Base-by-base conservation (phyloP, 1,140 invertebrate species). In the Drosophila nasuta region DNA sequence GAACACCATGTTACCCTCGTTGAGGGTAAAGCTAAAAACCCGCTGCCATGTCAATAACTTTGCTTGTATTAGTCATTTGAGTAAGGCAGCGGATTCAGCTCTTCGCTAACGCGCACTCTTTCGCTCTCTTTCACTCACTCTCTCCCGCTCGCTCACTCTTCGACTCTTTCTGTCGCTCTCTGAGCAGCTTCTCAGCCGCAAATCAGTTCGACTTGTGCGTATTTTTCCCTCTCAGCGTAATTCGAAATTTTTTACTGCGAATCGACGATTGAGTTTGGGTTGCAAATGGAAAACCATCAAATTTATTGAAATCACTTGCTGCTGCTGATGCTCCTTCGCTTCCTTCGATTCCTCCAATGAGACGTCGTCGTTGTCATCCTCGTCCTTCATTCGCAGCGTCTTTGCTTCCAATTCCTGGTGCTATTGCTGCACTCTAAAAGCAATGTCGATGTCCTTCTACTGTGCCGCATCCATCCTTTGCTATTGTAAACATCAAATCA, bases 301-400 rank as follows among this genome's bases (percentile, higher is more conserved):
- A 91, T 91, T 91, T 91, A 91, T 91, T 91, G 88, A 91, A 91
- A 91, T 91, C 88, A 91, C 88, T 91, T 91, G 76, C 82, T 76
- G 75, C 60, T 46, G 28, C 52, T 49, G 43, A 25, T 25, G 20
- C 20, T 25, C 13, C 20, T 41, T 62, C 64, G 59, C 51, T 49
- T 30, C 15, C 33, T 35, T 13, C 54, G 33, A 15, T 20, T 13
- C 46, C 17, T 30, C n/a, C 35, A 43, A 43, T 43, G 41, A 43
- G 11, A 33, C 45, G n/a, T n/a, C 6, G 10, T 43, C 11, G 38
- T 59, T 20, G 15, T 25, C 41, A 15, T 30, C 38, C 38, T 59
- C 25, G 13, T 60, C 15, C 25, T 41, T 13, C 60, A 63, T 35
- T 51, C 33, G 2, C 60, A 20, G 30, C 30, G 43, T 5, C 43